Evolutionary conservation across 1,140 invertebrate genomes (phyloP).

Genomic region (Panagrolaimus sp.): DNA sequence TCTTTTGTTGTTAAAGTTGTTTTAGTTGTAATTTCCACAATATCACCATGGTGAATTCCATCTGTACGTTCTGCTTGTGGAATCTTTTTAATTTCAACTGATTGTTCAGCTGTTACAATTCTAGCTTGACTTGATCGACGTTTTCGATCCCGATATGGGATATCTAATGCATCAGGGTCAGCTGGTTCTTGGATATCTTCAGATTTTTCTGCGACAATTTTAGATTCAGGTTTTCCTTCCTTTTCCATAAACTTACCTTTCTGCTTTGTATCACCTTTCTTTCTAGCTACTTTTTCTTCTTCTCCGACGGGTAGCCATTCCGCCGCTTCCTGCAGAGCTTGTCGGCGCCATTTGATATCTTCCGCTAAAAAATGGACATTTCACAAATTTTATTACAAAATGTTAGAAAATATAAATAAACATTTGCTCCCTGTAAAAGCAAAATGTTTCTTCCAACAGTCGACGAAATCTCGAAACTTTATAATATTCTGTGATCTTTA

Average conservation of each 20-base stretch:
- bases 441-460: no score
- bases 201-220: background rate
- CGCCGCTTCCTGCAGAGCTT: no score
- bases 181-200: background rate
- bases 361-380: no score
- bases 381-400: no score
- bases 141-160: background rate
- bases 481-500: no score
- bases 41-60: background rate
- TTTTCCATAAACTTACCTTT: background rate
- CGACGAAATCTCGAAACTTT: no score
- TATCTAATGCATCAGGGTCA: background rate
- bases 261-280: background rate
- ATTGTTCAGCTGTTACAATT: slow-evolving; percentile 4
- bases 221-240: background rate
- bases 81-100: slow-evolving; percentile 2
- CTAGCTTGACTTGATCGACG: background rate
- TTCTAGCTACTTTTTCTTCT: no score
- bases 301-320: no score
- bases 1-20: slow-evolving; percentile 6
- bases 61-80: background rate
- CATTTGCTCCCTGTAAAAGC: no score
- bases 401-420: no score
- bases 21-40: background rate
- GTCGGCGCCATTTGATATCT: no score